phyloP scores from a whole-genome alignment of 1,140 invertebrate species.

The Adelges cooleyi region DNA sequence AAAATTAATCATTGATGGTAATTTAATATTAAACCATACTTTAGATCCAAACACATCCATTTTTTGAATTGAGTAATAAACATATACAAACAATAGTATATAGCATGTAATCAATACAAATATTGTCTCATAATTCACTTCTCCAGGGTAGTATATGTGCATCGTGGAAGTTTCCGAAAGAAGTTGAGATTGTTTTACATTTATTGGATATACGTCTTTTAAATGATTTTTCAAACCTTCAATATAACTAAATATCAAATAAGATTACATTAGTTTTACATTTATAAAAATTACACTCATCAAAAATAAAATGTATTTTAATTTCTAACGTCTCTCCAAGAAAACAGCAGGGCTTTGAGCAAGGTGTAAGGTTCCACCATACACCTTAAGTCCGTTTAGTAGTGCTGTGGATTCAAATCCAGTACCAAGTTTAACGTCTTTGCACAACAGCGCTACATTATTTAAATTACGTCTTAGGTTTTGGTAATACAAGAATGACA shows the following conservation, averaged over 20 bases:
- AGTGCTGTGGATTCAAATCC: too few relatives aligned
- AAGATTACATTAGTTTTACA: background rate
- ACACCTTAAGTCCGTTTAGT: too few relatives aligned
- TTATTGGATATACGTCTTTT: slow-evolving; percentile 54
- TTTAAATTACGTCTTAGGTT: too few relatives aligned
- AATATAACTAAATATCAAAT: slow-evolving; percentile 66
- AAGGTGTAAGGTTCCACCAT: too few relatives aligned
- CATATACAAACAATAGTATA: slow-evolving; percentile 73
- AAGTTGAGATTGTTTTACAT: slow-evolving; percentile 9
- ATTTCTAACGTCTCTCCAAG: too few relatives aligned
- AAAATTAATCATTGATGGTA: too few relatives aligned
- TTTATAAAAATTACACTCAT: background rate
- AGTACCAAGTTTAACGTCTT: too few relatives aligned
- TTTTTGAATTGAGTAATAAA: slow-evolving; percentile 90
- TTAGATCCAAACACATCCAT: slow-evolving; percentile 89
- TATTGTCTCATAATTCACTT: slow-evolving; percentile 76
- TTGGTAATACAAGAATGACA: too few relatives aligned
- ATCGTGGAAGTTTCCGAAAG: slow-evolving; percentile 38
- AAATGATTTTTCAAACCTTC: slow-evolving; percentile 59
- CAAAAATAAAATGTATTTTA: background rate
- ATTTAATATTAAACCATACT: too few relatives aligned
- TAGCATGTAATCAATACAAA: slow-evolving; percentile 75
- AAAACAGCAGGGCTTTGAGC: too few relatives aligned
- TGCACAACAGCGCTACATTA: too few relatives aligned
- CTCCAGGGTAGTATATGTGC: slow-evolving; percentile 74